Evolutionary conservation across 2,797 vertebrate genomes (phyloP), one percentile per base, ranked within the genome.

Genomic region (Chelon labrosus): DNA sequence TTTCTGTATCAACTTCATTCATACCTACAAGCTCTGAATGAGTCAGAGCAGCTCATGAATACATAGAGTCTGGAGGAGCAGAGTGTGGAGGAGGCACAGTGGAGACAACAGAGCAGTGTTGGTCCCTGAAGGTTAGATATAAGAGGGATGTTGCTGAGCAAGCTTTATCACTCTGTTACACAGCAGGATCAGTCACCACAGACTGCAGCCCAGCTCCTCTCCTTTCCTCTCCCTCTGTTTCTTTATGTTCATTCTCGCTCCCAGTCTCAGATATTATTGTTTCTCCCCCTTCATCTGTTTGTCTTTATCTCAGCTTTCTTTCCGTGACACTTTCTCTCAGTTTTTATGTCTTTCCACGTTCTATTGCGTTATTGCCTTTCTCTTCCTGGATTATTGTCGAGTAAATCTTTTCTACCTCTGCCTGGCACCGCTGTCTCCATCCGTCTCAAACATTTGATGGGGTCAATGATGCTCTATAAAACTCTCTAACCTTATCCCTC

Each of bases 121-220:
- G 82, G 75, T 91, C 88, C 82, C 88, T 83, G 84, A 91, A 91
- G 90, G 88, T 89, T 85, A 62, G 73, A 84, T 80, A 55, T 75
- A 83, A 90, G 88, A 82, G 74, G 72, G 83, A 87, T 88, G 87
- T 64, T 91, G 91, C 91, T 91, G 90, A 92, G 87, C 87, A 79
- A 90, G 91, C 86, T 79, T 80, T 77, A 87, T 83, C 87, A 83
- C 73, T 84, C 71, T 10, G 85, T 86, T 86, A 81, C 85, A 86
- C 71, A 80, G 87, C 79, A 77, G 84, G 81, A 91, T 91, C 88
- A 80, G 83, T 85, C 85, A 47, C 74, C 69, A 35, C 70, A 59
- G 65, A 63, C 70, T 72, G 73, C 75, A 65, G 69, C 68, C 70
- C 25, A 0, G 31, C 61, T 68, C 70, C 22, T 63, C 73, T 49